phyloP scores from a whole-genome alignment of 1,140 invertebrate species.

The Glossosoma conforme region DNA sequence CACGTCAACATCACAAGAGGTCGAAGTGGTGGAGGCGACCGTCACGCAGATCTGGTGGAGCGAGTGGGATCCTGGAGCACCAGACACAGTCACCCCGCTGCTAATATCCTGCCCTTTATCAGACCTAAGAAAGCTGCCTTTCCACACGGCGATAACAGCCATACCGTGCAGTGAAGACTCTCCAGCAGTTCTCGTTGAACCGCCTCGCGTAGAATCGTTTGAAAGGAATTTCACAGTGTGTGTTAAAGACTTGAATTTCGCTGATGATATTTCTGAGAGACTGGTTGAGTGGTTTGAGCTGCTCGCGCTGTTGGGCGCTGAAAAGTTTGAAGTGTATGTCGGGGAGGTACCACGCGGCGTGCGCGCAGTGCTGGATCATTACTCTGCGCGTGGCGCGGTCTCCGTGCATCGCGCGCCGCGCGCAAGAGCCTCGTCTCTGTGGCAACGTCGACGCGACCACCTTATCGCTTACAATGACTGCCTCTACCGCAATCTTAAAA shows the following conservation, averaged over 20 bases:
- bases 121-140: slow-evolving; percentile 32
- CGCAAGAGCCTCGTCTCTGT: slow-evolving; percentile 50
- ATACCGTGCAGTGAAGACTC: slow-evolving; percentile 42
- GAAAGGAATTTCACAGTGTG: slow-evolving; percentile 58
- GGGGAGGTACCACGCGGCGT: slow-evolving; percentile 54
- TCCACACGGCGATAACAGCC: slow-evolving; percentile 42
- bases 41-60: slow-evolving; percentile 47
- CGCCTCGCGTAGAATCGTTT: slow-evolving; percentile 24
- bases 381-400: slow-evolving; percentile 50
- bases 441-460: slow-evolving; percentile 67
- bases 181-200: slow-evolving; percentile 38
- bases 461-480: slow-evolving; percentile 71
- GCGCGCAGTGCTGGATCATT: slow-evolving; percentile 51
- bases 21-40: slow-evolving; percentile 45
- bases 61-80: slow-evolving; percentile 40
- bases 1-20: slow-evolving; percentile 5
- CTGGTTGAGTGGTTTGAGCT: slow-evolving; percentile 67
- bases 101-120: slow-evolving; percentile 45
- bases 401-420: slow-evolving; percentile 52
- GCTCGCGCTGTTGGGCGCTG: slow-evolving; percentile 59
- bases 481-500: slow-evolving; percentile 62
- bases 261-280: slow-evolving; percentile 55
- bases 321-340: slow-evolving; percentile 60
- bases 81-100: slow-evolving; percentile 39
- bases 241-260: slow-evolving; percentile 65